Base-by-base conservation (phyloP, 1,140 invertebrate species). In the Whitmania pigra region DNA sequence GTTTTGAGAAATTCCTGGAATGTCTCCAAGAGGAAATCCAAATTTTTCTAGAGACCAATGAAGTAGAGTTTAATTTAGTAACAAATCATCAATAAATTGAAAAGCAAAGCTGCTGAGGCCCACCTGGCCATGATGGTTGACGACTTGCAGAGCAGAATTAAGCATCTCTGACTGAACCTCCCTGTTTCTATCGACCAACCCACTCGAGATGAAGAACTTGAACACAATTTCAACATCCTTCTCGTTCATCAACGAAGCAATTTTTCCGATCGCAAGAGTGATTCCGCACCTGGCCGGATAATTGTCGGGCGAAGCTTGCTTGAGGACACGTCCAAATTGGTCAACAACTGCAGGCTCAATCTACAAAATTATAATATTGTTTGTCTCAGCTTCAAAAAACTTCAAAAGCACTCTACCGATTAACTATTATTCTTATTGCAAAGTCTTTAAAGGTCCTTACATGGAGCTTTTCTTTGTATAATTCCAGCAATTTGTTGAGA, bases 101-200 rank as follows among this genome's bases (percentile, higher is more conserved):
- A 74, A 66, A 20, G 87, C 5, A 17, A 11, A 25, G 11, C 71
- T 27, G 9, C 29, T 31, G 53, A 3, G 2, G 54, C 73, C 72
- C 74, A 88, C 87, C 84, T 94, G 94, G 49, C 94, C 94, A 84
- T 97, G 93, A 66, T 89, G 83, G 80, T 96, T 90, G 1, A 98
- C 90, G 69, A 91, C 87, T 69, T 88, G 88, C 73, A 97, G 86
- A n/a, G 93, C 93, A 43, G 94, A 93, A 73, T 89, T 88, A 66
- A 97, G 84, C 94, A 99, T 97, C 79, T 92, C 88, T 31, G 87
- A 88, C 27, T 92, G 85, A 6, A 98, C 95, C 22, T 86, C 84
- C 74, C 88, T 85, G 79, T 89, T 76, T 29, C 93, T 85, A 84
- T 99, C 95, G 5, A 88, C 88, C 6, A 99, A 85, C 1, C 90